A percentile compares a stretch with the other conserved stretches of the same genome.
phyloP scores from a whole-genome alignment of 2,113 vertebrate genomes.

The Solenodon paradoxus region DNA sequence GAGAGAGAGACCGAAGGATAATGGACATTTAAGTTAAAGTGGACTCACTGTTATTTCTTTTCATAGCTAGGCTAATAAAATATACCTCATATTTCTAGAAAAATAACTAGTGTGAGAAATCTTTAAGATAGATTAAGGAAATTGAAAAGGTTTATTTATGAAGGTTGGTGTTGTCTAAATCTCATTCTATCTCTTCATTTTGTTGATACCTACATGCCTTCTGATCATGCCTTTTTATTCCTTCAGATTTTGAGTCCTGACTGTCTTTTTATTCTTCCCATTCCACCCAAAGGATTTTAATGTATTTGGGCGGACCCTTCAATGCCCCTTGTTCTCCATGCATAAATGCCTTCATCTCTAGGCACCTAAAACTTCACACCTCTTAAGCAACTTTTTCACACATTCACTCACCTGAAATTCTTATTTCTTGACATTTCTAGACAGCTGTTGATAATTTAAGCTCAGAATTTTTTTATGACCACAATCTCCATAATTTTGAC shows the following conservation, averaged over 20 bases:
- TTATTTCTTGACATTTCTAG: background rate
- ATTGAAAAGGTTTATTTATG: too few relatives aligned
- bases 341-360: background rate
- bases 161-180: too few relatives aligned
- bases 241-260: background rate
- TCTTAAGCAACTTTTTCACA: background rate
- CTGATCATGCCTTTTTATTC: background rate
- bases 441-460: background rate
- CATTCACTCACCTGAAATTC: background rate
- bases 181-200: background rate
- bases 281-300: background rate
- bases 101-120: background rate
- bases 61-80: background rate
- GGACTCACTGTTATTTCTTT: background rate
- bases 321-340: background rate
- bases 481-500: background rate
- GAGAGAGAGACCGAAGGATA: too few relatives aligned
- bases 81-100: background rate
- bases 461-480: background rate
- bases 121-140: background rate
- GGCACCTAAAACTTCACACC: background rate
- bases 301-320: too few relatives aligned
- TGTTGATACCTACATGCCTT: background rate
- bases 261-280: background rate
- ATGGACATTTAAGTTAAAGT: background rate